Evolutionary conservation across 2,797 vertebrate species (phyloP), one percentile per base, ranked within the genome.

Genomic region (Bovichtus diacanthus): DNA sequence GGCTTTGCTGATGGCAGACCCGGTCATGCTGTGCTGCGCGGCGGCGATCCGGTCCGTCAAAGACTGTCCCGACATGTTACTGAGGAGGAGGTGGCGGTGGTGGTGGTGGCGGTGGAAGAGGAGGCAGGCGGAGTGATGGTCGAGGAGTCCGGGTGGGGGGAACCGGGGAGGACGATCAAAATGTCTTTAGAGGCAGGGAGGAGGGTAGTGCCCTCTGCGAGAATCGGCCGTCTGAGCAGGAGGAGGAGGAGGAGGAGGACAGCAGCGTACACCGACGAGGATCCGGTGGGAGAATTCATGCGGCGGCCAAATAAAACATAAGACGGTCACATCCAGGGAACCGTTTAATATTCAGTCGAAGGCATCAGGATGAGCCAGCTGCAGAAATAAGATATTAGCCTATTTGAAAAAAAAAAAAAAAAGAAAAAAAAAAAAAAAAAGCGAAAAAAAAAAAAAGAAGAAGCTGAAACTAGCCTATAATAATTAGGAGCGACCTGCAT

Each of bases 21-120:
- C 96, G 87, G 97, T 98, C 94, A 97, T 95, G 56, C 96, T 97
- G 96, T 97, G 96, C 91, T 97, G 96, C 60, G 96, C 96, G 70
- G 96, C 96, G 46, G 96, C 92, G 92, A 97, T 96, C 88, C 96
- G 95, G 93, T 97, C 96, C 29, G 96, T 97, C 89, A 97, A 95
- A 65, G 95, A 96, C 92, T 97, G 96, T 49, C 96, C 96, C 83
- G 96, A 97, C 96, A 97, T 96, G 97, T 95, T 90, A 68, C 82
- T 63, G 82, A 68, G 63, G 72, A 79, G 54, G 78, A 15, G 55
- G 68, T 0, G 60, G 80, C 9, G 74, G 79, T 11, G 77, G 38
- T 6, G 64, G 65, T 0, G 53, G 63, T 0, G 70, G 31, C 8
- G 77, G 43, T 12, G 58, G 73, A 12, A 39, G 50, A 4, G 43